Conservation (phyloP, 1,140 invertebrate species). For the Hylyphantes graminicola region DNA sequence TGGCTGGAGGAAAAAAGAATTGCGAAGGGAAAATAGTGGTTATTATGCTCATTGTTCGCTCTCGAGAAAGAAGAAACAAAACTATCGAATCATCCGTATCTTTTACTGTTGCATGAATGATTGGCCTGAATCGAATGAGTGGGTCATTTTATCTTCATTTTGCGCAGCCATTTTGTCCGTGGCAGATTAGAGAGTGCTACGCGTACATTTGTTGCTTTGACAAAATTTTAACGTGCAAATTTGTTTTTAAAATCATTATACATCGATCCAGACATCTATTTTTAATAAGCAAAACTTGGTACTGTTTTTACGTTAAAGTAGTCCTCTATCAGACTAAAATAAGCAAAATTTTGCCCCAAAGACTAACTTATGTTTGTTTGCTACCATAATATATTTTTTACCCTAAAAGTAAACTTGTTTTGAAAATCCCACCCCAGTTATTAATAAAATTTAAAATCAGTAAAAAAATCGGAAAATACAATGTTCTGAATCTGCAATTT, state of each 20-base stretch:
- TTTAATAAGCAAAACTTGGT: not conserved
- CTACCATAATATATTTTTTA: too few relatives aligned
- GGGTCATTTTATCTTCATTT: slow-evolving; percentile 53
- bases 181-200: slow-evolving; percentile 33
- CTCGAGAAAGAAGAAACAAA: not conserved
- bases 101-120: slow-evolving; percentile 50
- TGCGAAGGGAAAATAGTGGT: slow-evolving; percentile 33
- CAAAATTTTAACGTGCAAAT: not conserved
- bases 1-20: not conserved
- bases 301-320: too few relatives aligned
- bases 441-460: too few relatives aligned
- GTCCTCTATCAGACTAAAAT: too few relatives aligned
- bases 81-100: slow-evolving; percentile 53
- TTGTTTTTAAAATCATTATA: not conserved
- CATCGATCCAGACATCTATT: not conserved
- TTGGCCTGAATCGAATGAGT: slow-evolving; percentile 43
- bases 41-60: slow-evolving; percentile 52
- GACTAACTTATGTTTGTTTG: too few relatives aligned
- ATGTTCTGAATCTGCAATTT: too few relatives aligned
- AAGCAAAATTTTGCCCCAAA: too few relatives aligned
- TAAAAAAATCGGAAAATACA: too few relatives aligned
- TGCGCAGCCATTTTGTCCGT: slow-evolving; percentile 21
- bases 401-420: too few relatives aligned
- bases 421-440: too few relatives aligned
- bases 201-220: slow-evolving; percentile 24